Evolutionary conservation across 2,797 vertebrate genomes (phyloP).

Genomic region (Morus bassanus): DNA sequence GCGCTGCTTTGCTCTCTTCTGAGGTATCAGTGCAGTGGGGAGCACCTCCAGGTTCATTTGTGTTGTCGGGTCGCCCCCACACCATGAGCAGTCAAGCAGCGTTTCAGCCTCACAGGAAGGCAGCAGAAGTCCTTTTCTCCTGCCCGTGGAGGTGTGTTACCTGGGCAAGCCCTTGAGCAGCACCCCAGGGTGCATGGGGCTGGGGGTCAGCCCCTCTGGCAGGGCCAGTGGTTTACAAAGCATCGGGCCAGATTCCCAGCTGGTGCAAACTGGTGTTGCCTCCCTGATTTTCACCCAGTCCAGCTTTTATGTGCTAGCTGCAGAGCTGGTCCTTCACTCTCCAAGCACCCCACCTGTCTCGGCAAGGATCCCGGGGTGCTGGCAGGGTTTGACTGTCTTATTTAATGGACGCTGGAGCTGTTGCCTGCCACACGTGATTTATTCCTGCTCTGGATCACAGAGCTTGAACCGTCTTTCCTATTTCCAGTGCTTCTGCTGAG

Average conservation of each 20-base stretch:
- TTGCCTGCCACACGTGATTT: background rate
- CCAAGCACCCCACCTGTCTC: background rate
- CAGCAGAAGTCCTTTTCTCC: background rate
- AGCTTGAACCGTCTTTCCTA: background rate
- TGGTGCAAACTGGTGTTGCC: background rate
- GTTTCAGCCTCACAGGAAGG: background rate
- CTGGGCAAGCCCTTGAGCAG: background rate
- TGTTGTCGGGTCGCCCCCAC: background rate
- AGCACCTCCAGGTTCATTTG: background rate
- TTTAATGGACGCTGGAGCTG: background rate
- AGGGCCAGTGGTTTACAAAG: background rate
- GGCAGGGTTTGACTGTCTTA: background rate
- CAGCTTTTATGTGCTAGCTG: background rate
- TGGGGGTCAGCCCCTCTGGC: background rate
- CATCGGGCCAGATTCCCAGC: background rate
- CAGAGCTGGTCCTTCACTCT: background rate
- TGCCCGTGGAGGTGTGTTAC: background rate
- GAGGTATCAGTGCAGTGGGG: background rate
- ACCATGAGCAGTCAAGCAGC: background rate
- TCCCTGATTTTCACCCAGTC: background rate
- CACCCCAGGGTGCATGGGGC: accelerated
- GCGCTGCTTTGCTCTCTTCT: background rate
- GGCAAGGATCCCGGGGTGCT: background rate
- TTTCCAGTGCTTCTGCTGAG: background rate
- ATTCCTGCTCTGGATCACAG: background rate